Evolutionary conservation across 2,113 vertebrate genomes (phyloP), one percentile per base, ranked within the genome.

Genomic region (Lagenorhynchus albirostris): DNA sequence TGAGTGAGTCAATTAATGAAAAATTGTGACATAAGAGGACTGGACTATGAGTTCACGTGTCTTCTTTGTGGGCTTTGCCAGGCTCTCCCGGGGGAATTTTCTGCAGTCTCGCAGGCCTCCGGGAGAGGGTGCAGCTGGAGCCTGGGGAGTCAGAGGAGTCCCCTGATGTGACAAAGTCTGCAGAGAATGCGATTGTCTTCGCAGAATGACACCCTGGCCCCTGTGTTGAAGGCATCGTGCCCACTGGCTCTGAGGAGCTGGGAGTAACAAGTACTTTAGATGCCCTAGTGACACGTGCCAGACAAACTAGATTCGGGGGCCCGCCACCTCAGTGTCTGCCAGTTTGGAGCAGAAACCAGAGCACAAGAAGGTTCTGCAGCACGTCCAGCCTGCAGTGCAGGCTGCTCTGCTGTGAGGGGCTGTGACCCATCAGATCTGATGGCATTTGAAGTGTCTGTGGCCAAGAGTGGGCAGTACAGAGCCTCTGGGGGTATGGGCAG

Each of bases 301-400:
- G 76, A 79, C n/a, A 53, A 44, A n/a, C n/a, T 4, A 2, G 36
- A 13, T 10, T 26, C 58, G 29, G 65, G 36, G 12, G 38, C 15
- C 29, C 0, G 0, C 18, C 3, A 0, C 8, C n/a, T 21, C 36
- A 14, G 29, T 17, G 25, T 9, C 23, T 55, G 6, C n/a, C 1
- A 3, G n/a, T 26, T 44, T 68, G 50, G 11, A 53, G 47, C 0
- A 2, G 41, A 67, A 6, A 44, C 67, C 21, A 26, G 76, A 41
- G 5, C 20, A 33, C 20, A 0, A 68, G 62, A 55, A 6, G 15
- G 21, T 33, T 36, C 15, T 23, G 26, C 26, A 25, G 25, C 71
- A 5, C 15, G 29, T 15, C 74, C 36, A 36, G 47, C 14, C 21
- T 23, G 47, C 13, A 15, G 14, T 8, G 1, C 21, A 10, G 14